Evolutionary conservation across 2,888 invertebrate species (phyloP).

Genomic region (Vandiemenella viatica): DNA sequence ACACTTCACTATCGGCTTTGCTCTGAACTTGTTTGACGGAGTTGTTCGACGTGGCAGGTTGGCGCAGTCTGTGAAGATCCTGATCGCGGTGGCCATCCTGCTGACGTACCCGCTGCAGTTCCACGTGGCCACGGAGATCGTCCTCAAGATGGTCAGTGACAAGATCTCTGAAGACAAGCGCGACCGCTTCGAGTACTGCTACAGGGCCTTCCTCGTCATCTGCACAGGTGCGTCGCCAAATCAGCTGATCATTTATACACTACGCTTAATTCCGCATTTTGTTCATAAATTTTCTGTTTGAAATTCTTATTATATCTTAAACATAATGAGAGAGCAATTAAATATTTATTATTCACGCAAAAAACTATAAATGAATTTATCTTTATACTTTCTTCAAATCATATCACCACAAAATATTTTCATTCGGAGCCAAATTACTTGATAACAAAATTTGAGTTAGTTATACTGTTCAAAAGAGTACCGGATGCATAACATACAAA

Average conservation of each 20-base stretch:
- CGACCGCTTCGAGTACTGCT: neutral
- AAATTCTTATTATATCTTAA: too few relatives aligned
- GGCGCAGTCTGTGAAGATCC: constrained; percentile 64
- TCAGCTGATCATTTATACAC: neutral
- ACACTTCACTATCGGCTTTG: too few relatives aligned
- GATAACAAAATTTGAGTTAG: too few relatives aligned
- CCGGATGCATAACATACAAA: too few relatives aligned
- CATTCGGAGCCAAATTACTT: too few relatives aligned
- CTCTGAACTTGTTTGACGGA: too few relatives aligned
- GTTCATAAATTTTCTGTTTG: neutral
- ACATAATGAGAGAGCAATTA: too few relatives aligned
- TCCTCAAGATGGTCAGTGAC: constrained; percentile 26
- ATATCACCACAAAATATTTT: too few relatives aligned
- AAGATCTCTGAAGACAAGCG: neutral
- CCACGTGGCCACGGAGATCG: constrained; percentile 85
- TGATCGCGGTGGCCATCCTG: constrained; percentile 78
- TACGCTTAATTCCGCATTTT: neutral
- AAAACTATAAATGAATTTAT: too few relatives aligned
- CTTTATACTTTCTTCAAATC: too few relatives aligned
- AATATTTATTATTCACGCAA: too few relatives aligned
- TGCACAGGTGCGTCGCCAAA: neutral
- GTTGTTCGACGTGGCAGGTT: constrained; percentile 18
- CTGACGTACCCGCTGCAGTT: constrained; percentile 89
- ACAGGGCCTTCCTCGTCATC: neutral
- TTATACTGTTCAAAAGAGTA: too few relatives aligned